Evolutionary conservation across 1,140 invertebrate species (phyloP).

Genomic region (Drosophila tani): DNA sequence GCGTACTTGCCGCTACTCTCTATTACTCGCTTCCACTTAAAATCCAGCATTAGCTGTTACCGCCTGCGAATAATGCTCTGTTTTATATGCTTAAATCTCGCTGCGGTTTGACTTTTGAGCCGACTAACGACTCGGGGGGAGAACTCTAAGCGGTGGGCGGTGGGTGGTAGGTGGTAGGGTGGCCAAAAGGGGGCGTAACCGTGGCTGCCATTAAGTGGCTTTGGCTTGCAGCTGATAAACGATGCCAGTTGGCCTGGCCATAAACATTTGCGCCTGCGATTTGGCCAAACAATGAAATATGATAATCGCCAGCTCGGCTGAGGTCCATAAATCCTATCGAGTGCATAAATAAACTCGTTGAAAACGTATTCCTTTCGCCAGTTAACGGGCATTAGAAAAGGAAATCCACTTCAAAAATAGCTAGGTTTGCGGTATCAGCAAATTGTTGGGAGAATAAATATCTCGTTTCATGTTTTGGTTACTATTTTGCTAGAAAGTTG

Average conservation of each 20-base stretch:
- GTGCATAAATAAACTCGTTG: conserved; percentile 35
- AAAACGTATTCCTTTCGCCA: conserved; percentile 10
- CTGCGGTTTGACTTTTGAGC: conserved; percentile 56
- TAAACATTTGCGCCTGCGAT: conserved; percentile 50
- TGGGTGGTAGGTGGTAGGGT: neutral
- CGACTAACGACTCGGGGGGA: neutral
- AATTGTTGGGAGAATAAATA: neutral
- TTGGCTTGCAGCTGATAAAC: conserved; percentile 63
- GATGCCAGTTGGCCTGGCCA: conserved; percentile 48
- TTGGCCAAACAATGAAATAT: conserved; percentile 58
- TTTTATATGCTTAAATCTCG: conserved; percentile 53
- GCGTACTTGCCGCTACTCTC: conserved; percentile 2
- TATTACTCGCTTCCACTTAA: conserved; percentile 27
- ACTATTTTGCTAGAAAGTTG: neutral
- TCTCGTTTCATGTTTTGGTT: neutral
- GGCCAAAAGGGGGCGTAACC: conserved; percentile 13
- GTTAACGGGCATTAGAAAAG: conserved; percentile 16
- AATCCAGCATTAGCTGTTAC: conserved; percentile 48
- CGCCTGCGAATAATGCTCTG: conserved; percentile 59
- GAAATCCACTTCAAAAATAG: conserved; percentile 7
- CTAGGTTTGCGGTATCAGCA: conserved; percentile 1
- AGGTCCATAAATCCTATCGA: conserved; percentile 49
- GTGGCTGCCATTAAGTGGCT: conserved; percentile 53
- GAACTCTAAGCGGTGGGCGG: neutral
- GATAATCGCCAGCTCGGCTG: conserved; percentile 40